Conservation (phyloP, 2,113 vertebrate species). For the Zingel zingel region DNA sequence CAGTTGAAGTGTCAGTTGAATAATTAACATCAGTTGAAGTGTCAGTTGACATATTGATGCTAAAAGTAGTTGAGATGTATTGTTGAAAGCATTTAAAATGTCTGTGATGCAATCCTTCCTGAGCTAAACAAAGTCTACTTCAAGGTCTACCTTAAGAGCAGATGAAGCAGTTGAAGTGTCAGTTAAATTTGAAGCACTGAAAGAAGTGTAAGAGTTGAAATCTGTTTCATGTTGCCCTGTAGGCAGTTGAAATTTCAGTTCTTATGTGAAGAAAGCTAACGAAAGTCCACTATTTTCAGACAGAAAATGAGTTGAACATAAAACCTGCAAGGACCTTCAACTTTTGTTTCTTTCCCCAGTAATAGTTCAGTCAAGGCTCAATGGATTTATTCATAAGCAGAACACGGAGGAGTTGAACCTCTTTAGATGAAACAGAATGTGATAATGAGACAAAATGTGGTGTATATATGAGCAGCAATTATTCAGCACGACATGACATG, state of each 20-base stretch:
- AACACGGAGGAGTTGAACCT: neutral
- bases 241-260: neutral
- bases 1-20: neutral
- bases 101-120: neutral
- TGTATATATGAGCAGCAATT: neutral
- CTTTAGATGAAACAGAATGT: conserved; percentile 1
- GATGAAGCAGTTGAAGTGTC: neutral
- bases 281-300: neutral
- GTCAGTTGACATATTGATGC: neutral
- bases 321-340: neutral
- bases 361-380: conserved; percentile 1
- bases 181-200: neutral
- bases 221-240: neutral
- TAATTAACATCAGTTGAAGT: neutral
- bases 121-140: neutral
- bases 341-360: neutral
- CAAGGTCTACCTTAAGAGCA: neutral
- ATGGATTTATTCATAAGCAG: conserved; percentile 17
- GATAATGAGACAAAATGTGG: conserved; percentile 2
- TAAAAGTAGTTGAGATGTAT: neutral
- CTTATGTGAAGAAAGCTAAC: neutral
- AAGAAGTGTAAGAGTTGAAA: neutral
- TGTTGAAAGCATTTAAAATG: neutral
- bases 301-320: neutral
- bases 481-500: neutral